These are phyloP conservation scores for Picathartes gymnocephalus DNA, from an alignment of 2,113 vertebrate genomes.

Conservation along the genomic window DNA sequence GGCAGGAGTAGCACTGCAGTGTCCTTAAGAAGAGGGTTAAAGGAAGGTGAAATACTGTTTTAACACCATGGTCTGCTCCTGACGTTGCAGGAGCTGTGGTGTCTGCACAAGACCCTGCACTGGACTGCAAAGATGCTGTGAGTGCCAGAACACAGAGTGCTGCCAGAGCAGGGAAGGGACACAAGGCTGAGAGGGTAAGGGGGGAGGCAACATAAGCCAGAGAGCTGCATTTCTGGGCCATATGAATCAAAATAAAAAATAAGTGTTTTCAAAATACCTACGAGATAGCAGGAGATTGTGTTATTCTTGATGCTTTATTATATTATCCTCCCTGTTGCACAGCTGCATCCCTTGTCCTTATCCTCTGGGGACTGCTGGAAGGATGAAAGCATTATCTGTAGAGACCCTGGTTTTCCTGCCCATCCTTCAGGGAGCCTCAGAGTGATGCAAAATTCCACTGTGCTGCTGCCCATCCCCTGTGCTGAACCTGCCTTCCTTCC, in stretches of 20 bases:
- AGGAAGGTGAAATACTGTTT: conserved; percentile 34
- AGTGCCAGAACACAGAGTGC: background rate
- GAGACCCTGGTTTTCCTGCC: background rate
- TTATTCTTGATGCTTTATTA: background rate
- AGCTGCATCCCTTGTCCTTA: background rate
- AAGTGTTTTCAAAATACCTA: background rate
- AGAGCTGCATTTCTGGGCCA: background rate
- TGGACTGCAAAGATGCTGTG: background rate
- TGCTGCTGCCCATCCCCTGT: background rate
- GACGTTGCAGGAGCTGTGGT: background rate
- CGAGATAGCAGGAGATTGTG: background rate
- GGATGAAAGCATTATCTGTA: background rate
- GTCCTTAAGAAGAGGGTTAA: conserved; percentile 32
- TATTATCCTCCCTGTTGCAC: background rate
- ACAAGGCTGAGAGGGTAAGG: background rate
- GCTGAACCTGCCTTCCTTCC: background rate
- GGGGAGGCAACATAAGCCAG: background rate
- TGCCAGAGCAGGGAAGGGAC: background rate
- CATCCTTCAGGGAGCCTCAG: background rate
- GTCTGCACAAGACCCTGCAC: background rate
- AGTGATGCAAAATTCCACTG: rapidly evolving
- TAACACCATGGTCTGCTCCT: background rate
- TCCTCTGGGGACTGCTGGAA: background rate
- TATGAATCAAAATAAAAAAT: background rate
- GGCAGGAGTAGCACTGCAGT: background rate